phyloP scores from a whole-genome alignment of 2,113 vertebrate species.

The Dromas ardeola region DNA sequence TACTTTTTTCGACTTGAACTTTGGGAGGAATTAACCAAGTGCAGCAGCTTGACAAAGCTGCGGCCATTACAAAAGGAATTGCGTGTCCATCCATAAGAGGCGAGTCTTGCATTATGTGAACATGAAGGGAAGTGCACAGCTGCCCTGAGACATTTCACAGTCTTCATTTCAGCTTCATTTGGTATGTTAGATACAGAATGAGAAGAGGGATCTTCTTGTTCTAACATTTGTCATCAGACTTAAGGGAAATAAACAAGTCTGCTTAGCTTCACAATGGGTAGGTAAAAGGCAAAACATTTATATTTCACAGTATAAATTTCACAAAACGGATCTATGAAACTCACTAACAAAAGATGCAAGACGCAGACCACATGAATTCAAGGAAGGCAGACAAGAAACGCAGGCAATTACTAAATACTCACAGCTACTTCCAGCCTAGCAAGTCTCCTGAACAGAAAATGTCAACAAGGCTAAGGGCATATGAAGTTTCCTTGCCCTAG shows the following conservation, averaged over 20 bases:
- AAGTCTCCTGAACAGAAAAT: neutral
- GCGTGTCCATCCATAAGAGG: neutral
- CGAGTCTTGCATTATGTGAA: neutral
- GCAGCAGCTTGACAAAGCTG: neutral
- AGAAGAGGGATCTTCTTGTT: neutral
- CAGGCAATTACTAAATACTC: neutral
- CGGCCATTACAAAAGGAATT: neutral
- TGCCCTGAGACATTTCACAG: neutral
- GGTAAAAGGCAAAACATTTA: neutral
- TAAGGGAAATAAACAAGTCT: neutral
- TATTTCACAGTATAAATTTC: neutral
- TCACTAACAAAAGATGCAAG: neutral
- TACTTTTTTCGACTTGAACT: neutral
- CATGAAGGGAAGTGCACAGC: neutral
- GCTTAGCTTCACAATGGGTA: neutral
- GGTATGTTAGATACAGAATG: neutral
- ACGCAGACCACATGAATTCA: neutral
- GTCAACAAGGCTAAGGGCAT: neutral
- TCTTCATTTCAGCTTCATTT: neutral
- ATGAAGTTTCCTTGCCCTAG: neutral
- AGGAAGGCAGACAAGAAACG: neutral
- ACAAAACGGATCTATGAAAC: neutral
- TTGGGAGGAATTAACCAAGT: neutral
- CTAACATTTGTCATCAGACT: neutral
- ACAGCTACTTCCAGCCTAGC: neutral